Evolutionary conservation across 2,888 invertebrate species (phyloP).

Genomic region (Drosophila sordidapex): DNA sequence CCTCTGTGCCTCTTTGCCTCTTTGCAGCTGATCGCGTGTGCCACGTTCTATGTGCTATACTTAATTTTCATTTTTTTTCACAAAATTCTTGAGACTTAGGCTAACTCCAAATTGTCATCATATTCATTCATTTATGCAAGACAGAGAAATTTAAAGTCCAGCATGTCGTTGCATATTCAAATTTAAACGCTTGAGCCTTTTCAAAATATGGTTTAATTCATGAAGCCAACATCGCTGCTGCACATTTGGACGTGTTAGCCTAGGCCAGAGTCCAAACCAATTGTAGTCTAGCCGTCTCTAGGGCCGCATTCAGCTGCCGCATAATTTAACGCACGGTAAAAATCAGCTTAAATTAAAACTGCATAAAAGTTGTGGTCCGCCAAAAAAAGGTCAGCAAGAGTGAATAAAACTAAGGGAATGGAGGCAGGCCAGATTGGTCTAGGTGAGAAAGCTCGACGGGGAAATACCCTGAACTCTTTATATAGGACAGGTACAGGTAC

Average conservation of each 20-base stretch:
- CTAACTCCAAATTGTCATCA: slow-evolving; percentile 26
- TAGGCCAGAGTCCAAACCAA: slow-evolving; percentile 5
- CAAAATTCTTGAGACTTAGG: slow-evolving; percentile 17
- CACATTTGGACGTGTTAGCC: slow-evolving; percentile 31
- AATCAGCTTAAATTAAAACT: slow-evolving; percentile 31
- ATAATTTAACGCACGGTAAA: slow-evolving; percentile 44
- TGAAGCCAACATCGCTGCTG: slow-evolving; percentile 50
- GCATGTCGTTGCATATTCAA: slow-evolving; percentile 61
- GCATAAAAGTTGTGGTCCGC: neutral
- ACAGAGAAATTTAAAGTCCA: slow-evolving; percentile 19
- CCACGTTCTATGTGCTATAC: slow-evolving; percentile 8
- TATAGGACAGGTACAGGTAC: neutral
- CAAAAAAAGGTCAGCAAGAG: neutral
- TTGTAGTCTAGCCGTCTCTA: slow-evolving; percentile 2
- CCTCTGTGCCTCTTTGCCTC: slow-evolving; percentile 32
- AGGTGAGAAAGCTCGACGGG: neutral
- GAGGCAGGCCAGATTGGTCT: neutral
- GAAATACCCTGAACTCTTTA: neutral
- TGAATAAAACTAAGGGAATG: neutral
- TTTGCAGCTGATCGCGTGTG: slow-evolving; percentile 37
- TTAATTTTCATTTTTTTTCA: slow-evolving; percentile 2
- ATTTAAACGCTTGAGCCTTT: slow-evolving; percentile 68
- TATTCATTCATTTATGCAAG: slow-evolving; percentile 75
- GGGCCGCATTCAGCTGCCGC: slow-evolving; percentile 10
- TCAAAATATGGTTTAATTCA: slow-evolving; percentile 59